Base-by-base conservation (phyloP, 1,140 invertebrate genomes). In the Melitaea cinxia region DNA sequence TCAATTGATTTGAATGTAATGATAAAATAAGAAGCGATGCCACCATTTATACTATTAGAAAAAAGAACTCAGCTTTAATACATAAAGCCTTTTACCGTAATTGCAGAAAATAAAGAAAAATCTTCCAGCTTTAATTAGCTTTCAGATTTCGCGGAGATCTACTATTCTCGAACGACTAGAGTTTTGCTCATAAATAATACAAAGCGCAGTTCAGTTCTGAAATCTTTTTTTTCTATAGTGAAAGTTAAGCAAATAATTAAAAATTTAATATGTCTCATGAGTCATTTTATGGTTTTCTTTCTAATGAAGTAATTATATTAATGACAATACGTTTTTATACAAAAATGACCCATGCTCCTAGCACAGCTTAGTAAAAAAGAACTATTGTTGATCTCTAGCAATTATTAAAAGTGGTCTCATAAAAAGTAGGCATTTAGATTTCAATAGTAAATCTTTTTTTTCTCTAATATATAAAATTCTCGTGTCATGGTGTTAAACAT, bases 81-180 rank as follows among this genome's bases (percentile, higher is more conserved):
- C 15, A 35, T 50, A n/a, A 66, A 66, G 49, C 35, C 42, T 56
- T 53, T 60, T 59, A 23, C 64, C 19, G 45, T 49, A 14, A 53
- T 65, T 58, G 63, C 60, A 39, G 55, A 66, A 66, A 66, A 66
- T 60, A 57, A 35, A 65, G 37, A 39, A 54, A 60, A 54, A 24
- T 33, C 49, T 47, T 15, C 49, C 33, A 59, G 56, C 52, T 60
- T 58, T 66, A 66, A 66, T 66, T 66, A 66, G 64, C 65, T 66
- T 66, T 59, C 45, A 60, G 64, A 66, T 66, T 66, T 66, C 23
- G 28, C 56, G 37, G 64, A 66, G 64, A 60, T 66, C 50, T 61
- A 61, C 72, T 37, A 37, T 37, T 75, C 65, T 68, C 60, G 52
- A 65, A 66, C 61, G 21, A 30, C 35, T 59, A 42, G 54, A 65